Base-by-base conservation (phyloP, 2,888 invertebrate species). In the Caprella mutica region DNA sequence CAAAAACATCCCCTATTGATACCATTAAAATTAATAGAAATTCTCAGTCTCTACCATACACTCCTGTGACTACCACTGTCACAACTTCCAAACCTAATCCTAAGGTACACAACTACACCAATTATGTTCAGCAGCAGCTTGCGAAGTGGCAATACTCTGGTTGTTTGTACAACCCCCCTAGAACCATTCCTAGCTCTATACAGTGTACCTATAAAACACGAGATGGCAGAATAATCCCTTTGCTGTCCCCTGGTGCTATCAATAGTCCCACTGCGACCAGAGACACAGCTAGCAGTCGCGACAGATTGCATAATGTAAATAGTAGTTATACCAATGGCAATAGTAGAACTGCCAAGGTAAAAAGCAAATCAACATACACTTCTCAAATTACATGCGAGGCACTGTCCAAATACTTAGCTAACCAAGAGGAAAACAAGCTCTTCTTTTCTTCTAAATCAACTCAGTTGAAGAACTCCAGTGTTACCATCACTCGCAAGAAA, bases 321-420 rank as follows among this genome's bases (percentile, higher is more conserved):
- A n/a, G n/a, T n/a, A n/a, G n/a, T n/a, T n/a, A n/a, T n/a, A n/a
- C n/a, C n/a, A n/a, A n/a, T n/a, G n/a, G n/a, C n/a, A n/a, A n/a
- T n/a, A n/a, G n/a, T n/a, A n/a, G n/a, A n/a, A n/a, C n/a, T n/a
- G n/a, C n/a, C n/a, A n/a, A n/a, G n/a, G n/a, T n/a, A n/a, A n/a
- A n/a, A n/a, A n/a, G n/a, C n/a, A n/a, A n/a, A n/a, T n/a, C n/a
- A n/a, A n/a, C n/a, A n/a, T n/a, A n/a, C n/a, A n/a, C n/a, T n/a
- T n/a, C n/a, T n/a, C n/a, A n/a, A n/a, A n/a, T 48, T 17, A 29
- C 48, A 19, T 53, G 50, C 17, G 60, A 64, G 33, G 55, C 64
- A 6, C 58, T 58, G 55, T 55, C 64, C 12, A 60, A 61, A 33
- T 58, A 60, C 35, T 58, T 64, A 27, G 24, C 58, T 30, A 55